Evolutionary conservation across 2,888 invertebrate species (phyloP).

Genomic region (Eupithecia tripunctaria): DNA sequence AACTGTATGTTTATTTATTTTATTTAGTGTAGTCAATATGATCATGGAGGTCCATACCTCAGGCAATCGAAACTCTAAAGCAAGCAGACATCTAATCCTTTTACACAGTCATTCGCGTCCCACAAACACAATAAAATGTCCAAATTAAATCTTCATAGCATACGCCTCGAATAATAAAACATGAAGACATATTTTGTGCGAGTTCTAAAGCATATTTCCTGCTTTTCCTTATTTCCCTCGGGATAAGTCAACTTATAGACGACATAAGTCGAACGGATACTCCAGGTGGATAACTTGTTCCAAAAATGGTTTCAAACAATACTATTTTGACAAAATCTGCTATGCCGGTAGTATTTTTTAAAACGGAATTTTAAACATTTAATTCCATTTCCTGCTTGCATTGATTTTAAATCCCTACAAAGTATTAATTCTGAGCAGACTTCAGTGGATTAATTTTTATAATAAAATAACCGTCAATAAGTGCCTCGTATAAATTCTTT

Average conservation of each 20-base stretch:
- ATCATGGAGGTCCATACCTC: background rate
- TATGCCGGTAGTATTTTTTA: background rate
- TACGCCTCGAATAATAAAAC: slow-evolving; percentile 66
- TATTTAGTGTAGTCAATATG: background rate
- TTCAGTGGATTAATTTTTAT: background rate
- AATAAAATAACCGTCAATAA: slow-evolving; percentile 7
- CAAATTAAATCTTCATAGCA: slow-evolving; percentile 60
- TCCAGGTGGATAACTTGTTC: slow-evolving; percentile 36
- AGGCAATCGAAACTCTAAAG: background rate
- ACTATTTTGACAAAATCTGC: background rate
- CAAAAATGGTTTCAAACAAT: slow-evolving; percentile 22
- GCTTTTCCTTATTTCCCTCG: slow-evolving; percentile 81
- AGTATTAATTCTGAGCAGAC: background rate
- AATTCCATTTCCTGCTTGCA: background rate
- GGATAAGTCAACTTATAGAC: slow-evolving; percentile 78
- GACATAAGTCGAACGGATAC: slow-evolving; percentile 76
- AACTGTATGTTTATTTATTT: background rate
- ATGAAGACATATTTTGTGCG: slow-evolving; percentile 73
- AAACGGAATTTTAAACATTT: background rate
- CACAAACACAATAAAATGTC: slow-evolving; percentile 46
- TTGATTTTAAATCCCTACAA: background rate
- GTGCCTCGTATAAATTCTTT: slow-evolving; percentile 15
- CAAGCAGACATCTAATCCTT: slow-evolving; percentile 30
- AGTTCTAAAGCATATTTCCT: slow-evolving; percentile 74
- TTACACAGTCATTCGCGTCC: slow-evolving; percentile 35